Evolutionary conservation across 2,113 vertebrate genomes (phyloP).

Genomic region (Ictalurus punctatus): DNA sequence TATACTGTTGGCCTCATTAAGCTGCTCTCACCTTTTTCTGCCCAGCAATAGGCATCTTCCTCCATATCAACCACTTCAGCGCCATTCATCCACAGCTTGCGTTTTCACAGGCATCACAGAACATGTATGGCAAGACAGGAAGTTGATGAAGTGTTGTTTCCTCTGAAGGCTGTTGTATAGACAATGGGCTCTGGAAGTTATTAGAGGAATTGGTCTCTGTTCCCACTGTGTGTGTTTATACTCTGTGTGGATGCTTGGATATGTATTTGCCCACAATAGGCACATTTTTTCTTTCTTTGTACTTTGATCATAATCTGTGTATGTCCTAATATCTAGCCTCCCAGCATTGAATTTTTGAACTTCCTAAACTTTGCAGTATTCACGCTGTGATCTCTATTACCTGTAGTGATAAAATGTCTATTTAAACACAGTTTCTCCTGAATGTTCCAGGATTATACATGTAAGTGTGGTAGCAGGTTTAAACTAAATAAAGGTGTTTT

Average conservation of each 20-base stretch:
- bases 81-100: slow-evolving; percentile 16
- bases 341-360: neutral
- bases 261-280: neutral
- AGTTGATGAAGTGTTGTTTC: slow-evolving; percentile 62
- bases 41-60: neutral
- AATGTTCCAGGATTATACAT: neutral
- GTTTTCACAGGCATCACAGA: slow-evolving; percentile 33
- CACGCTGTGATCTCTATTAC: neutral
- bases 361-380: neutral
- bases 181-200: slow-evolving; percentile 60
- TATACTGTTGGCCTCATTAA: neutral
- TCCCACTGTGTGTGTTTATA: slow-evolving; percentile 24
- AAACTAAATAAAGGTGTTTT: slow-evolving; percentile 1
- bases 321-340: neutral
- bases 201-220: slow-evolving; percentile 44
- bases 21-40: neutral
- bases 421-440: slow-evolving; percentile 15
- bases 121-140: slow-evolving; percentile 54
- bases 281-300: neutral
- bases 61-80: neutral
- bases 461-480: neutral
- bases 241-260: slow-evolving; percentile 20
- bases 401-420: neutral
- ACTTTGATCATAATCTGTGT: neutral
- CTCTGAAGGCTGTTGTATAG: slow-evolving; percentile 51